Base-by-base conservation (phyloP, 1,140 invertebrate species). In the Caenorhabditis latens region DNA sequence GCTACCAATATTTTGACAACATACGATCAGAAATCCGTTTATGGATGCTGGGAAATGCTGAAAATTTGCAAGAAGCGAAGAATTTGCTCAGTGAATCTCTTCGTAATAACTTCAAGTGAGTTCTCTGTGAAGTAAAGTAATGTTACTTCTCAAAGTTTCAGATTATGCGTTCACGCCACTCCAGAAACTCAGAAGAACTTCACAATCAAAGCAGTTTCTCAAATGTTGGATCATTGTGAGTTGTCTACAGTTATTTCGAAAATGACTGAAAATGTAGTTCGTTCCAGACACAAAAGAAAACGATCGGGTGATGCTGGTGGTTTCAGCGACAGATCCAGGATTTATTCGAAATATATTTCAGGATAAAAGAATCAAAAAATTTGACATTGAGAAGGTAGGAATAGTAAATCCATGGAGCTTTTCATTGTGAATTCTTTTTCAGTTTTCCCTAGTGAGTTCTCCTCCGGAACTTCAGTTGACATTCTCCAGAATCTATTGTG, bases 391-490 rank as follows among this genome's bases (percentile, higher is more conserved):
- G 11, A 79, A 50, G 19, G 71, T 79, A n/a, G 6, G 40, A 32
- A 14, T 71, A 16, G 8, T n/a, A 8, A 63, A 63, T 63, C 19
- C 32, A 7, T 21, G 6, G 6, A 58, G 6, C 21, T 63, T 21
- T 58, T 21, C 21, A 63, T 32, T 32, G 8, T 67, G 13, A 40
- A 8, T 19, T 50, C 19, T 8, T 71, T 79, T 79, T 50, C 71
- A 79, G 71, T 79, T 79, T 50, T 79, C 71, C 14, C 14, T 79
- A n/a, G n/a, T 50, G 21, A 79, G n/a, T n/a, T 79, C 71, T 79
- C 40, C 46, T 43, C 71, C 71, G 4, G 71, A 79, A 79, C n/a
- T 79, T 13, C 71, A 79, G 24, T 11, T 79, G 5, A 50, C 46
- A 43, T 79, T 79, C 13, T 79, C 71, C 0, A 48, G 46, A 50